Evolutionary conservation across 2,113 vertebrate species (phyloP).

Genomic region (Diadophis punctatus): DNA sequence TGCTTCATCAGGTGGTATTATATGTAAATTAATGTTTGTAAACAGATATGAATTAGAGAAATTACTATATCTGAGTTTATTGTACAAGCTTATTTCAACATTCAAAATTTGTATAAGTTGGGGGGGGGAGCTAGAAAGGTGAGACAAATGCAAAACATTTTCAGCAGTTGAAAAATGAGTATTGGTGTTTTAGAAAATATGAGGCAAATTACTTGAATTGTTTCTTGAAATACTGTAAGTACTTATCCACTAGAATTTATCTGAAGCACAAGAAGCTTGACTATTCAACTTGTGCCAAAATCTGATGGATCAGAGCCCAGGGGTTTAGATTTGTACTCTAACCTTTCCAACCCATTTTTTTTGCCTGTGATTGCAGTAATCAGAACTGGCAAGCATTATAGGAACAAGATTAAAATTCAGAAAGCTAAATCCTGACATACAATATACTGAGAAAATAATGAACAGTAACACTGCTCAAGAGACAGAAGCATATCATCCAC

Average conservation of each 20-base stretch:
- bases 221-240: not conserved
- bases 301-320: slow-evolving; percentile 3
- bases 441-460: not conserved
- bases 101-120: not conserved
- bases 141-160: not conserved
- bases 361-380: not conserved
- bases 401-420: not conserved
- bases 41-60: not conserved
- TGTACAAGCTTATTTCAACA: not conserved
- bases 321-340: not conserved
- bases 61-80: not conserved
- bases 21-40: not conserved
- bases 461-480: not conserved
- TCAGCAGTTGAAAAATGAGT: not conserved
- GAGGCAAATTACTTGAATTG: slow-evolving; percentile 6
- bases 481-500: not conserved
- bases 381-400: not conserved
- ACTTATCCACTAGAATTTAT: not conserved
- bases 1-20: not conserved
- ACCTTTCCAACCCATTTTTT: not conserved
- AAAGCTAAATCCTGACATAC: not conserved
- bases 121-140: not conserved
- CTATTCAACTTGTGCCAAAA: not conserved
- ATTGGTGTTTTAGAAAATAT: slow-evolving; percentile 12
- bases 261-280: not conserved